Conservation (phyloP, 1,140 invertebrate genomes). For the Euglossa dilemma region DNA sequence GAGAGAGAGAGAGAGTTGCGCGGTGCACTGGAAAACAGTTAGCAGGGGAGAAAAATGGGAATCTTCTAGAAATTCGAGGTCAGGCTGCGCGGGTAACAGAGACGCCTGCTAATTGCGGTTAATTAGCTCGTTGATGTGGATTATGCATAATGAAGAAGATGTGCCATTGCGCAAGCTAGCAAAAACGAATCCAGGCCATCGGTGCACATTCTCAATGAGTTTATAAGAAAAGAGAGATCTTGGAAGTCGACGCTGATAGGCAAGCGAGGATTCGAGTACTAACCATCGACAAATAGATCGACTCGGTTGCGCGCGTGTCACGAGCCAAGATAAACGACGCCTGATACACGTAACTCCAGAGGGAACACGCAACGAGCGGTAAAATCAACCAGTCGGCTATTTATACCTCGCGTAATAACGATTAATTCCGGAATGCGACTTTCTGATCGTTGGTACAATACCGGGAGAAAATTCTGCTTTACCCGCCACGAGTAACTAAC, state of each 20-base stretch:
- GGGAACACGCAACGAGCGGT: neutral
- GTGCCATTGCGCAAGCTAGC: slow-evolving; percentile 39
- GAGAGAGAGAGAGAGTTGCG: neutral
- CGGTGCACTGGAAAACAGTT: neutral
- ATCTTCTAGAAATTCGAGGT: slow-evolving; percentile 14
- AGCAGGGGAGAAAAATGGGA: neutral
- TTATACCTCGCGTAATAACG: neutral
- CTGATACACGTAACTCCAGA: neutral
- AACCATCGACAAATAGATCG: neutral
- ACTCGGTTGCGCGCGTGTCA: neutral
- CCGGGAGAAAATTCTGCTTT: neutral
- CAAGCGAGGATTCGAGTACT: neutral
- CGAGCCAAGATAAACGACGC: neutral
- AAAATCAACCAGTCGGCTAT: neutral
- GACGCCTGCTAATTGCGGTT: slow-evolving; percentile 64
- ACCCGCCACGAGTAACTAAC: neutral
- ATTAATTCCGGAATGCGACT: neutral
- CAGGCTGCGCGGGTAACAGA: slow-evolving; percentile 6
- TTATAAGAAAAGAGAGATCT: no score
- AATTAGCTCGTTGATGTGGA: slow-evolving; percentile 67
- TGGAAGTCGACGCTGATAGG: neutral
- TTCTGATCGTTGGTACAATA: neutral
- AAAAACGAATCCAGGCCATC: slow-evolving; percentile 16
- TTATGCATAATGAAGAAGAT: slow-evolving; percentile 56
- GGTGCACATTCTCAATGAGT: neutral